phyloP scores from a whole-genome alignment of 2,113 vertebrate genomes.

The Syngnathus scovelli region DNA sequence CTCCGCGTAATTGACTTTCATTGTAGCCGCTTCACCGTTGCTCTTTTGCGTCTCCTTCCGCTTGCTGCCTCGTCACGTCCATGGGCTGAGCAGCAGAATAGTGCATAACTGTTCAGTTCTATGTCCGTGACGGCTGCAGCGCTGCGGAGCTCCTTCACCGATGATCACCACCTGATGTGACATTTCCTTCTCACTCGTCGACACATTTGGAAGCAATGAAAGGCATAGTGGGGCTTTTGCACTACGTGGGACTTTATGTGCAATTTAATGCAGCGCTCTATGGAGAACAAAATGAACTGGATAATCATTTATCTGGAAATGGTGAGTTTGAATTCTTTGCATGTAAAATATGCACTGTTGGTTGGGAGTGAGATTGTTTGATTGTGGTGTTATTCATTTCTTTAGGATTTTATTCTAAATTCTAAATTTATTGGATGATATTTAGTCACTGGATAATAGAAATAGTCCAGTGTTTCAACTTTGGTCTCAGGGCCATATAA shows the following conservation, averaged over 20 bases:
- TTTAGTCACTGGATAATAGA: background rate
- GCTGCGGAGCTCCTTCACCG: conserved; percentile 18
- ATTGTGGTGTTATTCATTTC: background rate
- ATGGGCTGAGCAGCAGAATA: conserved; percentile 6
- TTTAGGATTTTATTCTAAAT: background rate
- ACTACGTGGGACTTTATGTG: conserved; percentile 84
- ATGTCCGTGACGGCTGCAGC: conserved; percentile 14
- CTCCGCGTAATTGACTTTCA: conserved; percentile 69
- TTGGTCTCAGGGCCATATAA: background rate
- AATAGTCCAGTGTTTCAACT: background rate
- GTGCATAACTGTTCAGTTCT: conserved; percentile 20
- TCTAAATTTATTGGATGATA: background rate
- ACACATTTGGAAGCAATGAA: conserved; percentile 75
- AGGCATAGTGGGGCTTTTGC: conserved; percentile 76
- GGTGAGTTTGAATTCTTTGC: conserved; percentile 63
- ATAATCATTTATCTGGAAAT: conserved; percentile 77
- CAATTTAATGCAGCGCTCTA: conserved; percentile 79
- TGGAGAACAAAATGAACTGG: conserved; percentile 69
- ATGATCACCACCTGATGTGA: conserved; percentile 53
- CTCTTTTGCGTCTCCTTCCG: conserved; percentile 56
- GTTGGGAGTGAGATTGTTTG: conserved; percentile 1
- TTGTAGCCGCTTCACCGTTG: conserved; percentile 60
- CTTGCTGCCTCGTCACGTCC: conserved; percentile 37
- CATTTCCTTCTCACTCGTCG: conserved; percentile 33
- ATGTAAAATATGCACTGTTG: background rate